Evolutionary conservation across 2,113 vertebrate species (phyloP).

Genomic region (Halcyon senegalensis): DNA sequence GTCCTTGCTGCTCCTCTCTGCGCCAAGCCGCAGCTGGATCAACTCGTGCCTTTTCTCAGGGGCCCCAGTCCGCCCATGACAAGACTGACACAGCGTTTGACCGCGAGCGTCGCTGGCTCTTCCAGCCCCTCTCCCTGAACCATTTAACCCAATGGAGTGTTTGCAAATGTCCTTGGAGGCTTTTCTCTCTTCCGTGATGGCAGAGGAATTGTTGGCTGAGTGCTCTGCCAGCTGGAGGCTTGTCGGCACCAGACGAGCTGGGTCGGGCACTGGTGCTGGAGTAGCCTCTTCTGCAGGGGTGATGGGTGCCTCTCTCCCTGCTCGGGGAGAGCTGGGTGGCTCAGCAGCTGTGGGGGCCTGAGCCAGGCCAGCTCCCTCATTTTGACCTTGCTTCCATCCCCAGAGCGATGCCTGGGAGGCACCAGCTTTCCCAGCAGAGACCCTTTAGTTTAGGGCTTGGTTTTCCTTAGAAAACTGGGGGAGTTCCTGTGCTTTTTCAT

Average conservation of each 20-base stretch:
- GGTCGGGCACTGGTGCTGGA: neutral
- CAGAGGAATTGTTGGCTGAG: neutral
- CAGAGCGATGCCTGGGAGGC: neutral
- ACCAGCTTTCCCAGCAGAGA: neutral
- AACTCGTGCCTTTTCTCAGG: slow-evolving; percentile 37
- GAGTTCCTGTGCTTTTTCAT: rapidly evolving
- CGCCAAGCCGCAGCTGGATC: slow-evolving; percentile 17
- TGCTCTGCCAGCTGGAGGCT: neutral
- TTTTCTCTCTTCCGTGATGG: neutral
- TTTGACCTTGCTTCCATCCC: neutral
- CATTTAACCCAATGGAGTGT: neutral
- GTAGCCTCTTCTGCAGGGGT: neutral
- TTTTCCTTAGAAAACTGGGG: neutral
- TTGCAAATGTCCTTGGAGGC: neutral
- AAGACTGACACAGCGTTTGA: rapidly evolving
- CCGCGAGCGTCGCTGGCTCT: rapidly evolving
- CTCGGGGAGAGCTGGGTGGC: neutral
- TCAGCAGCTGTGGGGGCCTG: neutral
- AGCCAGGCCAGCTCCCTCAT: neutral
- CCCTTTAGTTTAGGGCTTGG: neutral
- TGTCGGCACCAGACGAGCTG: neutral
- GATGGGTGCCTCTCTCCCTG: neutral
- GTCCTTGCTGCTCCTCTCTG: neutral
- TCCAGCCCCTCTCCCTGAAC: neutral
- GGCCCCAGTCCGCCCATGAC: neutral